Conservation (phyloP, 2,797 vertebrate species). For the Pygocentrus nattereri region DNA sequence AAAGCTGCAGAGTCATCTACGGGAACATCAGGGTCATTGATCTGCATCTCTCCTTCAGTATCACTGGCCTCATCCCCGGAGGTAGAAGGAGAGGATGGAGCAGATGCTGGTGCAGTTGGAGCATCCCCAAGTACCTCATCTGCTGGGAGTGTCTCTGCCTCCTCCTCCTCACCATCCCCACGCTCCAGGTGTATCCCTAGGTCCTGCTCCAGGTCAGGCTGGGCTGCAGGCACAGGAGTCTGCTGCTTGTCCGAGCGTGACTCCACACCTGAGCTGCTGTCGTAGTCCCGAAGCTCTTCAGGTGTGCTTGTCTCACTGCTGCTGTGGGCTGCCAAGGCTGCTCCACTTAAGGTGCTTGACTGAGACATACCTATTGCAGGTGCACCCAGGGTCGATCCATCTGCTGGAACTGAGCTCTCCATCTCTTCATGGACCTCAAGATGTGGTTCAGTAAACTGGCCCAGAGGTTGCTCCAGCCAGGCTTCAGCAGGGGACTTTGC, state of each 20-base stretch:
- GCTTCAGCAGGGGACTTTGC: slow-evolving; percentile 73
- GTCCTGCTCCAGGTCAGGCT: slow-evolving; percentile 83
- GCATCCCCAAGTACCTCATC: slow-evolving; percentile 84
- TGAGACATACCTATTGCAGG: slow-evolving; percentile 70
- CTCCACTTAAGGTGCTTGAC: slow-evolving; percentile 81
- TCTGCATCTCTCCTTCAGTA: slow-evolving; percentile 83
- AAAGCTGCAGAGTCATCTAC: slow-evolving; percentile 69
- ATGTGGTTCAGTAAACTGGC: slow-evolving; percentile 52
- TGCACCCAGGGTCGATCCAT: slow-evolving; percentile 47
- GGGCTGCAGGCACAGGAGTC: slow-evolving; percentile 74
- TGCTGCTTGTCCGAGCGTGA: slow-evolving; percentile 84
- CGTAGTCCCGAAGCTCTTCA: slow-evolving; percentile 90
- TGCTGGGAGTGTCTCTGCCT: slow-evolving; percentile 84
- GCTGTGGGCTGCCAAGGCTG: slow-evolving; percentile 82
- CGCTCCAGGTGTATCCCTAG: slow-evolving; percentile 87
- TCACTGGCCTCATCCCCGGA: slow-evolving; percentile 84
- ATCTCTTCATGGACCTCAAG: slow-evolving; percentile 50
- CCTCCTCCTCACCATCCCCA: slow-evolving; percentile 83
- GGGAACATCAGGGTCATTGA: slow-evolving; percentile 73
- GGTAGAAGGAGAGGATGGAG: slow-evolving; percentile 80
- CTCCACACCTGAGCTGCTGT: slow-evolving; percentile 90
- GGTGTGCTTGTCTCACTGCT: slow-evolving; percentile 91
- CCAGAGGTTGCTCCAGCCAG: slow-evolving; percentile 65
- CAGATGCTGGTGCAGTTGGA: slow-evolving; percentile 80
- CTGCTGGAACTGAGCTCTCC: slow-evolving; percentile 54